These are phyloP conservation scores for Moxostoma hubbsi DNA, from an alignment of 2,797 vertebrate genomes.

Conservation along the genomic window DNA sequence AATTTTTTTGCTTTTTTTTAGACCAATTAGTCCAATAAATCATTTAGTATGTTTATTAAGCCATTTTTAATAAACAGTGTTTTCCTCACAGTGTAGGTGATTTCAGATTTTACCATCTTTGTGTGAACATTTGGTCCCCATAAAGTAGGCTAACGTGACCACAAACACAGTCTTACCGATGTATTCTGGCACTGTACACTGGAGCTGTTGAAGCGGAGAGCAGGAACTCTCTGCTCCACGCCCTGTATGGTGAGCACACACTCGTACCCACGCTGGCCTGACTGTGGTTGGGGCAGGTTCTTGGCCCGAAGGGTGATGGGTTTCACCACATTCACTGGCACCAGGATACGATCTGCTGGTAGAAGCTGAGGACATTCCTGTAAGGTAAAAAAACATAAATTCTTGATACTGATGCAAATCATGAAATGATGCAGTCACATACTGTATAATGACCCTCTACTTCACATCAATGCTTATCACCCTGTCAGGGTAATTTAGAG, in stretches of 20 bases:
- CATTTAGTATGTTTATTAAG: too few relatives aligned
- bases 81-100: too few relatives aligned
- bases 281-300: constrained; percentile 96
- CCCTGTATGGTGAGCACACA: constrained; percentile 94
- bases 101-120: too few relatives aligned
- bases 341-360: constrained; percentile 89
- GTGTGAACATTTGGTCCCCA: too few relatives aligned
- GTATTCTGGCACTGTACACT: constrained; percentile 98
- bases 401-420: too few relatives aligned
- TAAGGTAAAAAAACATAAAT: constrained; percentile 32
- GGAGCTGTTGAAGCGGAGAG: constrained; percentile 96
- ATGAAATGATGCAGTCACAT: background rate
- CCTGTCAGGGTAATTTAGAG: too few relatives aligned
- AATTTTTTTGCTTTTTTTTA: too few relatives aligned
- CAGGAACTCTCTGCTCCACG: constrained; percentile 89
- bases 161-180: constrained; percentile 79
- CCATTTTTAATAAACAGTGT: too few relatives aligned
- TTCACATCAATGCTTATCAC: too few relatives aligned
- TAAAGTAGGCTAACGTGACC: too few relatives aligned
- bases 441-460: background rate
- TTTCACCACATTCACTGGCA: constrained; percentile 93
- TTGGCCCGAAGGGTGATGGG: constrained; percentile 94
- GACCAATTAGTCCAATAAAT: too few relatives aligned
- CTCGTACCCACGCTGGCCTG: constrained; percentile 93
- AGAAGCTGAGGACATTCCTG: constrained; percentile 96